Evolutionary conservation across 2,888 invertebrate genomes (phyloP).

Genomic region (Heliconius hortense): DNA sequence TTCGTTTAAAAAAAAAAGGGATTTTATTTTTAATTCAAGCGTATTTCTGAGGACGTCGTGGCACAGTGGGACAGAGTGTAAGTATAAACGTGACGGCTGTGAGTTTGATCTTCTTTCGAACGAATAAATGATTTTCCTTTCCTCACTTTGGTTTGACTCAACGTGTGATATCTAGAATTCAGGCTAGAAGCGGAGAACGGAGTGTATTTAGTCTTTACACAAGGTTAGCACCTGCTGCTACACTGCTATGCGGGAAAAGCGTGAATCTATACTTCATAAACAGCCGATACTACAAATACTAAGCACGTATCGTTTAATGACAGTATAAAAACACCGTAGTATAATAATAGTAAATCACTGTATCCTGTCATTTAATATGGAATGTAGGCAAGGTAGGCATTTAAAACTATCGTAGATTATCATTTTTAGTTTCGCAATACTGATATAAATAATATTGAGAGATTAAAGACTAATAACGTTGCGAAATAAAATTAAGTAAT

Average conservation of each 20-base stretch:
- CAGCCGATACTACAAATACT: background rate
- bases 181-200: background rate
- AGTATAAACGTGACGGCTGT: background rate
- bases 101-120: background rate
- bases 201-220: background rate
- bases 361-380: background rate
- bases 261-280: background rate
- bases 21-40: background rate
- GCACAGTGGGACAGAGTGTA: background rate
- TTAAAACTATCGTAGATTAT: background rate
- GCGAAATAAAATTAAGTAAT: background rate
- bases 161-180: background rate
- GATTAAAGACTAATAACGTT: background rate
- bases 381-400: background rate
- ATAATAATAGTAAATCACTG: slow-evolving; percentile 1
- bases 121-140: too few species aligned
- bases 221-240: background rate
- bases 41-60: background rate
- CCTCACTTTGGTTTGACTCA: too few species aligned
- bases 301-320: background rate
- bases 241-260: background rate
- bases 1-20: background rate
- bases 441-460: background rate
- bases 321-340: background rate
- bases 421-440: background rate